Evolutionary conservation across 2,113 vertebrate genomes (phyloP), one percentile per base, ranked within the genome.

Genomic region (Grammomys dolichurus): DNA sequence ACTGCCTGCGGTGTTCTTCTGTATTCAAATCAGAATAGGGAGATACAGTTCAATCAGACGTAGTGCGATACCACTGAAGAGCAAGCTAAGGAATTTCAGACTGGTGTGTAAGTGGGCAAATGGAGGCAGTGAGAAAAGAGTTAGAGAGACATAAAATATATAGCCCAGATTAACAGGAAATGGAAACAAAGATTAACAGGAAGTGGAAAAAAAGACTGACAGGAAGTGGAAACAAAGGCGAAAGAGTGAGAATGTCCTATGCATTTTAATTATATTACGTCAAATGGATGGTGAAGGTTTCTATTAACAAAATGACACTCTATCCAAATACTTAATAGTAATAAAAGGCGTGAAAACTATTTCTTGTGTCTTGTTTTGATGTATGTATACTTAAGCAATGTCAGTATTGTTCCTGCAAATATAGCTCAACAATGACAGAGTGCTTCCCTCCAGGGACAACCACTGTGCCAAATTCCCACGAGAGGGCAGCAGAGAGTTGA

Each of bases 401-500:
- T 54, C 16, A 40, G 7, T 31, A 14, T n/a, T 51, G n/a, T 26
- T 5, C 9, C 0, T 43, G 5, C 43, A 17, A 36, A 36, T 1
- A 48, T 54, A 54, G 17, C 14, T 36, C 48, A 9, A 51, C 19
- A 16, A 0, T 10, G 20, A 10, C 6, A 0, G 46, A 3, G 0
- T 1, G 36, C 84, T 56, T 10, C 36, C 9, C 16, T 85, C 22
- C 12, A 78, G 26, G 33, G 85, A 43, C 69, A 95, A 36, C n/a
- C 24, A 14, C 3, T 87, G 85, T 19, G 31, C 0, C 4, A 7
- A 76, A 8, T 75, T n/a, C 26, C 89, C 97, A 95, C 82, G 31
- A 70, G 97, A 91, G 95, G 84, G 78, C 90, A 97, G 96, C 72
- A 98, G 96, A 97, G 94, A 90, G 85, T 94, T 80, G n/a, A 77